A percentile compares a stretch with the other conserved stretches of the same genome.
These are phyloP conservation scores for Notothenia coriiceps DNA, from an alignment of 2,113 vertebrate genomes.

Conservation along the genomic window DNA sequence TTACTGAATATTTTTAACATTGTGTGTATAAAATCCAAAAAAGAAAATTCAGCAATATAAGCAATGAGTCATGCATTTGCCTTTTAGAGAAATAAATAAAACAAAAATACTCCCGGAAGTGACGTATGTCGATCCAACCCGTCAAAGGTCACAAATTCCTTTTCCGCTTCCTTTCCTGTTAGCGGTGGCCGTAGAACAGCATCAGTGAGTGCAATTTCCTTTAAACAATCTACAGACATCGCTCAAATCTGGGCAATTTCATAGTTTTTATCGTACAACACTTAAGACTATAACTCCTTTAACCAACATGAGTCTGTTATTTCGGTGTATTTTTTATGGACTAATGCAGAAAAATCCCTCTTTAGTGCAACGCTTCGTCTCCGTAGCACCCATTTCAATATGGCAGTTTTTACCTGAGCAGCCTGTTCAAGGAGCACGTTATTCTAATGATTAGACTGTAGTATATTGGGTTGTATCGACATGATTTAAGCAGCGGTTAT, in stretches of 20 bases:
- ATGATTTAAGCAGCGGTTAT: rapidly evolving
- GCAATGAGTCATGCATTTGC: no score
- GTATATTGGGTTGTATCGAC: rapidly evolving
- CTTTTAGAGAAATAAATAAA: not conserved
- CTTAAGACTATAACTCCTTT: rapidly evolving
- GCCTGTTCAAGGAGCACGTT: rapidly evolving
- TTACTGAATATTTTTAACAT: no score
- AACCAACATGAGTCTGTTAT: not conserved
- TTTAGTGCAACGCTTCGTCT: not conserved
- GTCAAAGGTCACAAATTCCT: slow-evolving; percentile 77
- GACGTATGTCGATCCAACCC: slow-evolving; percentile 16
- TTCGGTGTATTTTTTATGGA: not conserved
- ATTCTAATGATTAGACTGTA: rapidly evolving
- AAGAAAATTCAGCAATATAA: no score
- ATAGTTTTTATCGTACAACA: rapidly evolving
- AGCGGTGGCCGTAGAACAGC: slow-evolving; percentile 80
- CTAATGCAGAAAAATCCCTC: not conserved
- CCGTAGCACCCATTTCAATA: slow-evolving; percentile 58
- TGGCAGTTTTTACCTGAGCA: slow-evolving; percentile 44
- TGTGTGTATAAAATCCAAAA: no score
- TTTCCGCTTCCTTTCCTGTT: slow-evolving; percentile 84
- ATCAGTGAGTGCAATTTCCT: slow-evolving; percentile 79
- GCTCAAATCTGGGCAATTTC: not conserved
- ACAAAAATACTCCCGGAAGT: slow-evolving; percentile 61
- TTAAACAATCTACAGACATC: slow-evolving; percentile 81